These are phyloP conservation scores for Heterodera schachtii DNA, from an alignment of 1,140 invertebrate genomes.

Conservation along the genomic window DNA sequence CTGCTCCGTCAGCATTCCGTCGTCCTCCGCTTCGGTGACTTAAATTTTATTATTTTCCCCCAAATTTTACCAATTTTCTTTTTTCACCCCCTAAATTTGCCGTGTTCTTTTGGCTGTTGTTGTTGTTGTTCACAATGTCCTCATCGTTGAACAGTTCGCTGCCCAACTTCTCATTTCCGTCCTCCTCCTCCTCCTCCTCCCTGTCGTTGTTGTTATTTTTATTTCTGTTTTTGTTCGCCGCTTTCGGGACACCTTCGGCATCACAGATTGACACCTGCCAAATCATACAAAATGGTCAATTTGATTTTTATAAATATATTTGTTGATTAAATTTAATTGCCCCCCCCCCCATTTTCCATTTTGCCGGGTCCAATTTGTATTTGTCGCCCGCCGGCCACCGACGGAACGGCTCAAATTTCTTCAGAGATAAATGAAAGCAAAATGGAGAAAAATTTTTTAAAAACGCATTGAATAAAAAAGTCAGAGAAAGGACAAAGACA, in stretches of 20 bases:
- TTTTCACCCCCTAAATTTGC: neutral
- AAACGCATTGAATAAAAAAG: too few relatives aligned
- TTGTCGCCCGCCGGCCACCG: neutral
- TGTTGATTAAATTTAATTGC: too few relatives aligned
- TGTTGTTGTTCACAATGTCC: conserved; percentile 2
- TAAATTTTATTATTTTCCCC: too few relatives aligned
- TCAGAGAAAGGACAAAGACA: too few relatives aligned
- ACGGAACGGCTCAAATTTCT: neutral
- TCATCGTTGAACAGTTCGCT: neutral
- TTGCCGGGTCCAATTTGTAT: too few relatives aligned
- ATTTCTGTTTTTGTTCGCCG: neutral
- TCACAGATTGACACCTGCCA: conserved; percentile 23
- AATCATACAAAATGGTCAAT: too few relatives aligned
- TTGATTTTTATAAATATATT: too few relatives aligned
- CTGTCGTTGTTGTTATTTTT: conserved; percentile 8
- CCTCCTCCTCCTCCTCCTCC: too few relatives aligned
- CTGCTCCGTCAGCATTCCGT: neutral
- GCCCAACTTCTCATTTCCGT: neutral
- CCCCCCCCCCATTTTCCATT: too few relatives aligned
- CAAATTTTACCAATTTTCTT: neutral
- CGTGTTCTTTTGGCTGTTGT: neutral
- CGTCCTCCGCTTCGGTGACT: neutral
- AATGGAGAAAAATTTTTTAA: neutral
- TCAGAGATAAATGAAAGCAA: neutral
- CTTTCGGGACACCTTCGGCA: conserved; percentile 8